These are phyloP conservation scores for Mustela nigripes DNA, from an alignment of 2,113 vertebrate genomes.

Conservation along the genomic window DNA sequence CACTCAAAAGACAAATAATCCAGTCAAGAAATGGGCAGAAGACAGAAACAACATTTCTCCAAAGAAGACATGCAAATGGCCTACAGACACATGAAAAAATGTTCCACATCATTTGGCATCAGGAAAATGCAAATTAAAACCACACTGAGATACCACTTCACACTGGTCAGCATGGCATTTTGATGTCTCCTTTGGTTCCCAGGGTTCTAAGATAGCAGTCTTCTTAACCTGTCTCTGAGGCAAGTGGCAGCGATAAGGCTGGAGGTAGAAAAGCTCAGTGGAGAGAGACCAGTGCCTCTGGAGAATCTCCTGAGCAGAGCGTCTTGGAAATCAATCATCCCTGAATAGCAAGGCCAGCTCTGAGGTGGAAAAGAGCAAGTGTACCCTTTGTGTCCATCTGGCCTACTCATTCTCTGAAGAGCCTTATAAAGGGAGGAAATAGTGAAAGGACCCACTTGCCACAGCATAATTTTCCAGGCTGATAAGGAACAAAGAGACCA, in stretches of 20 bases:
- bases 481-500: conserved; percentile 67
- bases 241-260: background rate
- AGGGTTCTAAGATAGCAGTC: background rate
- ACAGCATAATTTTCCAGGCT: conserved; percentile 52
- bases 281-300: background rate
- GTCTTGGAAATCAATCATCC: conserved; percentile 31
- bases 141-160: background rate
- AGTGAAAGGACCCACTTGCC: background rate
- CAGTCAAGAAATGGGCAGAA: too few species aligned
- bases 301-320: background rate
- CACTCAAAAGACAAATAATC: too few species aligned
- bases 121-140: background rate
- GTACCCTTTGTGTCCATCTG: background rate
- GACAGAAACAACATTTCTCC: too few species aligned
- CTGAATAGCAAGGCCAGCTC: background rate
- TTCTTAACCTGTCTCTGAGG: background rate
- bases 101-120: too few species aligned
- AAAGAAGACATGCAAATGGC: too few species aligned
- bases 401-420: conserved; percentile 6
- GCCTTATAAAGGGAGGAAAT: background rate
- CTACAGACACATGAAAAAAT: too few species aligned
- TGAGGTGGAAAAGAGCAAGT: background rate
- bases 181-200: background rate
- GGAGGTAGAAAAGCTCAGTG: background rate
- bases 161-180: background rate